Conservation (phyloP, 2,113 vertebrate species). For the Brevimyrus niger region DNA sequence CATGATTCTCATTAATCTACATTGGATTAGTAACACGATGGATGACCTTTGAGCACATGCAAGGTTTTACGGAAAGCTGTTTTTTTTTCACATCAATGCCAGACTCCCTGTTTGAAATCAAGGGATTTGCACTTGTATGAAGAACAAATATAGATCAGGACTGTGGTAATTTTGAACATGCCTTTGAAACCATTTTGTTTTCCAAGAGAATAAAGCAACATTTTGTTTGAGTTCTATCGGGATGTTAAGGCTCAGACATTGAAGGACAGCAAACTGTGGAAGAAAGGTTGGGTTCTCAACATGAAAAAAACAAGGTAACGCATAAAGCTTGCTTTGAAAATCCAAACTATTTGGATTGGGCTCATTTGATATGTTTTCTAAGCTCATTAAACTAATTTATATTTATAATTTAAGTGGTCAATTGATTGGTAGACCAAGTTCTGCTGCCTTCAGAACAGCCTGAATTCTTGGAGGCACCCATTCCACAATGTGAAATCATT, state of each 20-base stretch:
- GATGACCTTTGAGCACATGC: background rate
- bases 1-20: background rate
- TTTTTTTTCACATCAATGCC: background rate
- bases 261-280: background rate
- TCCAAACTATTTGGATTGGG: background rate
- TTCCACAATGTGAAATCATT: background rate
- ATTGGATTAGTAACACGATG: background rate
- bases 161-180: background rate
- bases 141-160: background rate
- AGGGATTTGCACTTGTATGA: background rate
- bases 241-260: background rate
- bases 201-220: background rate
- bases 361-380: background rate
- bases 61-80: background rate
- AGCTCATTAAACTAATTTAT: background rate
- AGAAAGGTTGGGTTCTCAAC: background rate
- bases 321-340: background rate
- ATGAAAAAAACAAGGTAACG: background rate
- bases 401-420: background rate
- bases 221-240: background rate
- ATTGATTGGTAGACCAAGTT: background rate
- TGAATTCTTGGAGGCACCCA: background rate
- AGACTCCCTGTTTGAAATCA: background rate
- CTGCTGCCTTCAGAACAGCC: background rate
- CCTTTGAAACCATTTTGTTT: background rate